These are phyloP conservation scores for Trissoscelio sp. DNA, from an alignment of 2,888 invertebrate genomes.

Conservation along the genomic window DNA sequence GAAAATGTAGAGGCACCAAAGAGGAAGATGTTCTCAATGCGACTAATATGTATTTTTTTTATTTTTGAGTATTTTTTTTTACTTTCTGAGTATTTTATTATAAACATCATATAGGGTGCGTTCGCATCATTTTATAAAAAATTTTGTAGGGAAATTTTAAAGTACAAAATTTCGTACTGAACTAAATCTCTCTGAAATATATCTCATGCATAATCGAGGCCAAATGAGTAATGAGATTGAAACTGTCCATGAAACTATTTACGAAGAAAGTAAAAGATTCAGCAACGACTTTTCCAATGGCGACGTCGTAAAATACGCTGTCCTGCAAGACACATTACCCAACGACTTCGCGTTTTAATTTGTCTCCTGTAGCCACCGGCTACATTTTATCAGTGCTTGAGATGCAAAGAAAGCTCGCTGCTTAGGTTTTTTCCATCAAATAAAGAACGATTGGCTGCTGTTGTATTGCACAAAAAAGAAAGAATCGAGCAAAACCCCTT, in stretches of 20 bases:
- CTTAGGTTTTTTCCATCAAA: conserved; percentile 16
- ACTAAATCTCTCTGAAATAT: conserved; percentile 17
- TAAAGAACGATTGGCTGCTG: conserved; percentile 33
- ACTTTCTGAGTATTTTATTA: too few relatives aligned
- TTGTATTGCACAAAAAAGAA: conserved; percentile 32
- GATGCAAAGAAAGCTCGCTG: conserved; percentile 35
- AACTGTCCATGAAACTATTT: conserved; percentile 48
- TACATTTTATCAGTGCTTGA: conserved; percentile 53
- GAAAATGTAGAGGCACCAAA: too few relatives aligned
- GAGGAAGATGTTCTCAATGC: too few relatives aligned
- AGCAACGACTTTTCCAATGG: conserved; percentile 50
- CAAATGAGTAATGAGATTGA: conserved; percentile 63
- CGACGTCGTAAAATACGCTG: conserved; percentile 50
- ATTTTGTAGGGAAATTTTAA: too few relatives aligned
- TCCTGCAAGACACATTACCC: conserved; percentile 35
- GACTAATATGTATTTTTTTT: too few relatives aligned
- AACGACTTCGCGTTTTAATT: conserved; percentile 48
- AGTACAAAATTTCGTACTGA: too few relatives aligned
- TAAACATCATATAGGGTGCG: too few relatives aligned
- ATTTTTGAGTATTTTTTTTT: too few relatives aligned
- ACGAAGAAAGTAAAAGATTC: conserved; percentile 41
- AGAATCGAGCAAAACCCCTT: conserved; percentile 12
- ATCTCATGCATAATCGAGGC: conserved; percentile 24
- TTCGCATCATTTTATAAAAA: too few relatives aligned
- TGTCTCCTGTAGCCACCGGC: conserved; percentile 46